Base-by-base conservation (phyloP, 2,888 invertebrate genomes). In the Drosophila merina region DNA sequence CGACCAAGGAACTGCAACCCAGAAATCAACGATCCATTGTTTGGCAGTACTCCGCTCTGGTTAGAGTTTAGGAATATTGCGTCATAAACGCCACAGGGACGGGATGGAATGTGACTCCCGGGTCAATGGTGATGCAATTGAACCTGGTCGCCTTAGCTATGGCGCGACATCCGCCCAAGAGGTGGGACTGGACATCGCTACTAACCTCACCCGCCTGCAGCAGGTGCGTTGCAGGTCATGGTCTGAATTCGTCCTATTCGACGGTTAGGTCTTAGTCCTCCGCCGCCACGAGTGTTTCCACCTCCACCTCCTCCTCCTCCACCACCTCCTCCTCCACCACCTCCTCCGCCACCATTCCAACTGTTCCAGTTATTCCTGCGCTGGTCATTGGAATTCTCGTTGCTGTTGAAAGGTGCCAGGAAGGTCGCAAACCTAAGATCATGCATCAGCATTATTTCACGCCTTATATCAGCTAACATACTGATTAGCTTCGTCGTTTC, bases 231-330 rank as follows among this genome's bases (percentile, higher is more conserved):
- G 38, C 55, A 44, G 12, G 58, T 51, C 54, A 77, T 66, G 5
- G 55, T 67, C 20, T 67, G 75, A 40, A 86, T 79, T 5, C 84
- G 84, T 20, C 86, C 84, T 49, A 84, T 86, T 33, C 84, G 72
- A 4, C 79, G 58, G 33, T 89, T 89, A 8, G 86, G 84, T 28
- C 89, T 76, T 0, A 83, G 50, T 0, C 88, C 86, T 0, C 86
- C 86, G 0, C 80, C 77, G 0, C 75, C 76, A 1, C 63, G 63
- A 5, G 75, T 75, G 2, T 77, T 57, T 4, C 82, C 60, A 1
- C 86, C 72, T 0, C 80, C 79, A 0, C 83, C 78, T 0, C 88
- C 86, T 0, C 86, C 83, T 0, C 80, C 78, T 0, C 77, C 75
- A 0, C 71, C 66, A 0, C 82, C 79, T 0, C 82, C 73, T 0